These are phyloP conservation scores for Andricus grossulariae DNA, from an alignment of 1,140 invertebrate species.

Conservation along the genomic window DNA sequence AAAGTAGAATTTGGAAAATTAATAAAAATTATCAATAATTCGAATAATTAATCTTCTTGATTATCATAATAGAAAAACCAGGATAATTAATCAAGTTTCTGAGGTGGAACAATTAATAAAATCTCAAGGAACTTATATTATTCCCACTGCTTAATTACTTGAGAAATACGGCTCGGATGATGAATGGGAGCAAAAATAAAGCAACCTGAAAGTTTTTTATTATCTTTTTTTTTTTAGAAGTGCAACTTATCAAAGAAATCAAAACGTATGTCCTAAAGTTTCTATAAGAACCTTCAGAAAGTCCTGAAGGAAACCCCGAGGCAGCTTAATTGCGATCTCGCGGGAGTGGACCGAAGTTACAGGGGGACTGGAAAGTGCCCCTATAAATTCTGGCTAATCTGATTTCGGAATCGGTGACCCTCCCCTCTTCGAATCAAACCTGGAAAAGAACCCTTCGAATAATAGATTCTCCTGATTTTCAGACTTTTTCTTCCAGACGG, in stretches of 20 bases:
- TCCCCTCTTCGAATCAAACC: slow-evolving; percentile 40
- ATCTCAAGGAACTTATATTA: background rate
- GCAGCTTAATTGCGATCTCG: slow-evolving; percentile 44
- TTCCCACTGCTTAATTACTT: background rate
- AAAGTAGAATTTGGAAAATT: too few species aligned
- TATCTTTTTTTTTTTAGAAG: too few species aligned
- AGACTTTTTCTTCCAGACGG: background rate
- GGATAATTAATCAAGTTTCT: too few species aligned
- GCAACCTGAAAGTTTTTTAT: background rate
- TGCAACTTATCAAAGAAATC: too few species aligned
- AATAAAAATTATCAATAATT: too few species aligned
- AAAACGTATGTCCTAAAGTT: slow-evolving; percentile 35
- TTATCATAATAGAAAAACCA: too few species aligned
- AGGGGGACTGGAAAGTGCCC: slow-evolving; percentile 54
- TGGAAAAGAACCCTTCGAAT: slow-evolving; percentile 30
- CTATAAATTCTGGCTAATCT: slow-evolving; percentile 67
- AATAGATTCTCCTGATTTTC: slow-evolving; percentile 50
- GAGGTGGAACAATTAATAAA: background rate
- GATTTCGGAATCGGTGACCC: slow-evolving; percentile 59
- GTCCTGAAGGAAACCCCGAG: slow-evolving; percentile 23
- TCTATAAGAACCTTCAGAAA: slow-evolving; percentile 34
- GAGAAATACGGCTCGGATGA: background rate
- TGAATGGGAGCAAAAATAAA: slow-evolving; percentile 19
- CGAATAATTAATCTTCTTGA: too few species aligned
- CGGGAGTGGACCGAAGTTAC: slow-evolving; percentile 34